Base-by-base conservation (phyloP, 2,797 vertebrate genomes). In the Hozukius guyotensis region DNA sequence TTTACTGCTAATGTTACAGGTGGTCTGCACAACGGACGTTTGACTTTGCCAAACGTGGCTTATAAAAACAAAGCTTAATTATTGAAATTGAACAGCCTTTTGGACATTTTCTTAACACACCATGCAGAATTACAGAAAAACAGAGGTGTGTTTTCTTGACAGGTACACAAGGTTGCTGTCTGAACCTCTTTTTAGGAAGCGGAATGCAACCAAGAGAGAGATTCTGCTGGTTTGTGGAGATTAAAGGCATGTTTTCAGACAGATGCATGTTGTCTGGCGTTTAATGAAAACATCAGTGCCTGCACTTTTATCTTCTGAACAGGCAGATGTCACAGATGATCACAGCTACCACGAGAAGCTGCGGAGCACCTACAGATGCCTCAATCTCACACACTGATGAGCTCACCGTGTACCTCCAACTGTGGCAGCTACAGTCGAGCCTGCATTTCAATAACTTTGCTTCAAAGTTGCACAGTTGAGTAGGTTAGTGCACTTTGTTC, bases 281-380 rank as follows among this genome's bases (percentile, higher is more conserved):
- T 77, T 88, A 87, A 87, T 82, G 69, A 88, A 83, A 84, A 83
- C 81, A 86, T 87, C 79, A 83, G 24, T 1, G 12, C 38, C 29
- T 78, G 29, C 16, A 42, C 80, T 90, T 92, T 89, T 70, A 84
- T 85, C 83, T 86, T 31, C 10, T 11, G 27, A 88, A 85, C 70
- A 89, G 72, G 72, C 75, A 79, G 76, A 63, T 53, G 53, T 74
- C 78, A 77, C 69, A 53, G 67, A 81, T 71, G 79, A 90, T 91
- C 88, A 83, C 75, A 89, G 88, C 72, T 3, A 61, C 72, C 3
- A 27, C 18, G 24, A 82, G 57, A 72, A 42, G 61, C 83, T 49
- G 75, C 12, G 1, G 57, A 56, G 71, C 80, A 78, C 53, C 57
- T 80, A 62, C 64, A 78, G 31, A 81, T 71, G 66, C 72, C 25